Conservation (phyloP, 2,888 invertebrate species). For the Scrobipalpa costella region DNA sequence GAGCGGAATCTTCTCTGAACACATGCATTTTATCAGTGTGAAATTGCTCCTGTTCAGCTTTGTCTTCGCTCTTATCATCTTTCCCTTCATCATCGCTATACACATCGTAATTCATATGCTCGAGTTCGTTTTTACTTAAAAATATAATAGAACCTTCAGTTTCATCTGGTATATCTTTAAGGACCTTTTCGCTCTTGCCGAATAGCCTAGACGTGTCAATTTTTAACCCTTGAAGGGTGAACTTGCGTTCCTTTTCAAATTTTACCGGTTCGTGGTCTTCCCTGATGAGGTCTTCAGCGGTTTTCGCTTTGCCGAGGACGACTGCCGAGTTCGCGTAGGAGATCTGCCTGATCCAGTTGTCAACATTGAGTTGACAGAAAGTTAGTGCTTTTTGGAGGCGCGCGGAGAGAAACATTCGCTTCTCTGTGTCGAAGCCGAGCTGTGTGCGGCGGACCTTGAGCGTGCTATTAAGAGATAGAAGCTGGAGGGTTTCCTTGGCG, state of each 20-base stretch:
- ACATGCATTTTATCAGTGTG: conserved; percentile 76
- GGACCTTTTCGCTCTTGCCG: conserved; percentile 76
- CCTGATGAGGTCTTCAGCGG: conserved; percentile 79
- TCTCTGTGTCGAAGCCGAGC: conserved; percentile 83
- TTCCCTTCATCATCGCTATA: conserved; percentile 77
- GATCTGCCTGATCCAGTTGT: conserved; percentile 84
- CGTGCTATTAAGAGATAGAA: conserved; percentile 68
- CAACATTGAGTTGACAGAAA: conserved; percentile 84
- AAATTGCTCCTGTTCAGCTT: conserved; percentile 65
- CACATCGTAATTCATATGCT: conserved; percentile 82
- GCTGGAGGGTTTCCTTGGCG: conserved; percentile 77
- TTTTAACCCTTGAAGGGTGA: conserved; percentile 75
- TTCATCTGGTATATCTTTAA: conserved; percentile 80
- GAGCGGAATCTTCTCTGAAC: conserved; percentile 72
- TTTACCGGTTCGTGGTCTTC: conserved; percentile 77
- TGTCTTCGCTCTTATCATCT: conserved; percentile 71
- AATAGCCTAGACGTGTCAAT: conserved; percentile 75
- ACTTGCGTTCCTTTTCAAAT: conserved; percentile 77
- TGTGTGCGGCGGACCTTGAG: conserved; percentile 77
- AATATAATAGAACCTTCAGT: conserved; percentile 85
- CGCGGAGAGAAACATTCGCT: conserved; percentile 83
- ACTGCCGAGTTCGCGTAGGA: conserved; percentile 72
- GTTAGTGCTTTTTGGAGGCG: conserved; percentile 83
- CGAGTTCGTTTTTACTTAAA: conserved; percentile 83
- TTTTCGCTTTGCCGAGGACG: conserved; percentile 63